Evolutionary conservation across 2,888 invertebrate species (phyloP).

Genomic region (Sclerodermus sp.): DNA sequence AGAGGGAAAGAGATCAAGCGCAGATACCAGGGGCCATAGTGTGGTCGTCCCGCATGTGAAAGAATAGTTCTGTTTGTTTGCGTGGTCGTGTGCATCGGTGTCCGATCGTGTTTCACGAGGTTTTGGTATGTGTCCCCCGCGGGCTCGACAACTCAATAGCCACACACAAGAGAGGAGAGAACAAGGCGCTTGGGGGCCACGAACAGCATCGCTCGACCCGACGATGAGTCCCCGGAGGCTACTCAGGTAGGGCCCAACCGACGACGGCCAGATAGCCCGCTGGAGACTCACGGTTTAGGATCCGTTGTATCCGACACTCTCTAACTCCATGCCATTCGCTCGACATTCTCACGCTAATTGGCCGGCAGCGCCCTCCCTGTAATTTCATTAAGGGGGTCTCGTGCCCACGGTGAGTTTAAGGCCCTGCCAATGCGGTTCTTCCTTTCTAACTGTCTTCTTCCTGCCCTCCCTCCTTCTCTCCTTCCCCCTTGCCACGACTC

Average conservation of each 20-base stretch:
- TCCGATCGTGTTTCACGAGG: slow-evolving; percentile 54
- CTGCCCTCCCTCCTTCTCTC: slow-evolving; percentile 1
- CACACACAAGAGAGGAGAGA: slow-evolving; percentile 28
- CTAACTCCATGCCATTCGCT: slow-evolving; percentile 21
- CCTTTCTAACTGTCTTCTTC: no score
- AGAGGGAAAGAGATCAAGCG: slow-evolving; percentile 30
- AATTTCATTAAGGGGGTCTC: slow-evolving; percentile 54
- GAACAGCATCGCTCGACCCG: slow-evolving; percentile 9
- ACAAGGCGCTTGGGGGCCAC: slow-evolving; percentile 30
- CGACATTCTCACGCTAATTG: slow-evolving; percentile 54
- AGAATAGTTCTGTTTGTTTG: no score
- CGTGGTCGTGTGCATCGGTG: slow-evolving; percentile 51
- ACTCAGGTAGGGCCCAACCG: slow-evolving; percentile 39
- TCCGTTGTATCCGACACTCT: slow-evolving; percentile 4
- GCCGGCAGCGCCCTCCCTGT: slow-evolving; percentile 49
- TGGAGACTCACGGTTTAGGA: neutral
- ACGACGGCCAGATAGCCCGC: neutral
- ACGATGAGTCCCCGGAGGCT: slow-evolving; percentile 33
- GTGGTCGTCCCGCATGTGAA: no score
- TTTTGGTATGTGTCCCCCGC: slow-evolving; percentile 44
- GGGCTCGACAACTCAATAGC: slow-evolving; percentile 52
- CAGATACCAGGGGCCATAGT: slow-evolving; percentile 23
- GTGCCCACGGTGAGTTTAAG: slow-evolving; percentile 31
- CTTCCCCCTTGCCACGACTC: slow-evolving; percentile 10
- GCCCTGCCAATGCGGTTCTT: neutral